phyloP scores from a whole-genome alignment of 2,888 invertebrate species.

The Scaptomyza cyrtandrae region DNA sequence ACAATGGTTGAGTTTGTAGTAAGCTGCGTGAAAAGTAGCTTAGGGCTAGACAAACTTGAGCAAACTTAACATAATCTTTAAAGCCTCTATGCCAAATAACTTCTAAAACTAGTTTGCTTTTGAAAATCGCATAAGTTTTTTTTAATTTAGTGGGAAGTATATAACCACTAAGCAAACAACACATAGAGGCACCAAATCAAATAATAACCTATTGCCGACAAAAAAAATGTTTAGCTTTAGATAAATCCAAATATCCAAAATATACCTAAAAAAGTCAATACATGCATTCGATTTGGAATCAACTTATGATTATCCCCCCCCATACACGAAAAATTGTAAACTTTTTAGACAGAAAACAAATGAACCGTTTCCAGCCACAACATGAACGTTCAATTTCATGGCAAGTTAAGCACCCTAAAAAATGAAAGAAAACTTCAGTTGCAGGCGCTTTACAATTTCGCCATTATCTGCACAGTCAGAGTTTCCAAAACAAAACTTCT shows the following conservation, averaged over 20 bases:
- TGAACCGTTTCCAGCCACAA: constrained; percentile 28
- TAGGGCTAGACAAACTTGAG: too few relatives aligned
- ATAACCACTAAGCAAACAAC: too few relatives aligned
- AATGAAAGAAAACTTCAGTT: constrained; percentile 60
- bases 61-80: too few relatives aligned
- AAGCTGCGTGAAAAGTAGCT: too few relatives aligned
- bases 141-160: too few relatives aligned
- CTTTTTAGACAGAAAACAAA: constrained; percentile 45
- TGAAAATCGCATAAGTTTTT: too few relatives aligned
- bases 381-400: constrained; percentile 70
- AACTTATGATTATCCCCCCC: not conserved
- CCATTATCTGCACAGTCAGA: constrained; percentile 60
- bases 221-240: too few relatives aligned
- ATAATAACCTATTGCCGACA: too few relatives aligned
- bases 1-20: not conserved
- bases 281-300: not conserved
- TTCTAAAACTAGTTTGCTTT: too few relatives aligned
- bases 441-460: constrained; percentile 57
- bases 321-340: not conserved
- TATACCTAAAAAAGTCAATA: not conserved
- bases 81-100: too few relatives aligned
- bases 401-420: constrained; percentile 62
- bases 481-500: constrained; percentile 27
- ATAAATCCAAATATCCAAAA: too few relatives aligned
- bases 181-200: too few relatives aligned